Percentiles rank a stretch among this genome's conserved stretches.
phyloP scores from a whole-genome alignment of 2,797 vertebrate genomes.

The Oryzias dopingdopingensis region DNA sequence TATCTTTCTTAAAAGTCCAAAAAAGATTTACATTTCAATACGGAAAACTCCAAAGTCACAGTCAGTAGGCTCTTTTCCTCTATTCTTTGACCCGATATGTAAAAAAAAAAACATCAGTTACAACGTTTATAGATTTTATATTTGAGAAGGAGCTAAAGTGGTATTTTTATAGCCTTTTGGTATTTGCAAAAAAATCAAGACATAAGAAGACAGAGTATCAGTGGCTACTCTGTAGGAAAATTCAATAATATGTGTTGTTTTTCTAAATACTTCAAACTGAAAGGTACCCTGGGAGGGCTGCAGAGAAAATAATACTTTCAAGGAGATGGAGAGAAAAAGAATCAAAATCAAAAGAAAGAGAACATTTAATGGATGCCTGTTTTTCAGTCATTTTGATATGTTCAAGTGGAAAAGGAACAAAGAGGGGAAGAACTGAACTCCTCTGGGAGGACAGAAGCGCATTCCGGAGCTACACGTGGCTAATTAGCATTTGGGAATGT shows the following conservation, averaged over 20 bases:
- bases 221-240: constrained; percentile 53
- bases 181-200: constrained; percentile 5
- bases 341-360: constrained; percentile 1
- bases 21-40: no score
- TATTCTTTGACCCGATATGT: no score
- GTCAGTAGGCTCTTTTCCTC: no score
- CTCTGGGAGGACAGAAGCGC: constrained; percentile 57
- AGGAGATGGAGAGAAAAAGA: constrained; percentile 26
- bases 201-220: constrained; percentile 34
- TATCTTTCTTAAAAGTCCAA: no score
- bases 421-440: constrained; percentile 22
- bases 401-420: constrained; percentile 5
- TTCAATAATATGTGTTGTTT: constrained; percentile 54
- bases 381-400: neutral
- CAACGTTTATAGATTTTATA: no score
- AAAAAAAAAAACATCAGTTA: no score
- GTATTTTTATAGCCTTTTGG: no score
- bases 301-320: constrained; percentile 40
- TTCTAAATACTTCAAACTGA: constrained; percentile 63
- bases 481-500: constrained; percentile 94
- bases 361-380: constrained; percentile 9
- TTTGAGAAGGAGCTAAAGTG: no score
- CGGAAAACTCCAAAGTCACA: no score
- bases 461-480: constrained; percentile 83
- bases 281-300: constrained; percentile 52